These are phyloP conservation scores for Uloborus diversus DNA, from an alignment of 1,140 invertebrate genomes.

Conservation along the genomic window DNA sequence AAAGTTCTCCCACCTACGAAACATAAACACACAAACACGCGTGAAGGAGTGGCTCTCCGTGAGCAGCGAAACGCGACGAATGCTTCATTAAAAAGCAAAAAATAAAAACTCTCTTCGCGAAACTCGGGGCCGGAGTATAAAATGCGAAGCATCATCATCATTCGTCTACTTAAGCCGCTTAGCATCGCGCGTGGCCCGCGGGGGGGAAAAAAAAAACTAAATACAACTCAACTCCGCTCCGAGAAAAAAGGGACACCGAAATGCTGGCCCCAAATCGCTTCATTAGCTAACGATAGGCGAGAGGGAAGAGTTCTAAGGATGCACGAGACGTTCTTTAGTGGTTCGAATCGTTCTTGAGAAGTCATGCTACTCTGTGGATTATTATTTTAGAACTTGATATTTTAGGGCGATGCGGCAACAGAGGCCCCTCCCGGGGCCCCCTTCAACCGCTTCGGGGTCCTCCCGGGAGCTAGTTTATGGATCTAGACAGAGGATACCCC, in stretches of 20 bases:
- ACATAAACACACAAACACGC: too few species aligned
- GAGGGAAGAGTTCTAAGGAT: not conserved
- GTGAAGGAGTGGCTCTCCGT: not conserved
- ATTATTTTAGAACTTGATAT: not conserved
- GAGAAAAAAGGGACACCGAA: not conserved
- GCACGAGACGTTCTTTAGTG: too few species aligned
- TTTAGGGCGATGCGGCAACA: constrained; percentile 11
- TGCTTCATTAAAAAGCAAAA: not conserved
- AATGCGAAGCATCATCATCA: not conserved
- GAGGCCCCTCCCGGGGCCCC: constrained; percentile 20
- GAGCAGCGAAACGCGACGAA: constrained; percentile 22
- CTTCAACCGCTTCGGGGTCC: constrained; percentile 24
- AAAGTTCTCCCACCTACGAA: too few species aligned
- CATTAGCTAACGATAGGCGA: not conserved
- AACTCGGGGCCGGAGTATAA: not conserved
- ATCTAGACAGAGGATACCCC: not conserved
- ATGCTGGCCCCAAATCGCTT: not conserved
- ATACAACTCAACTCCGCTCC: not conserved
- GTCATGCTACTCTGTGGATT: not conserved
- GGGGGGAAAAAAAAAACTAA: not conserved
- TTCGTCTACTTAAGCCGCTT: constrained; percentile 41
- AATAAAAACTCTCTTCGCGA: not conserved
- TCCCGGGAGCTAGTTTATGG: constrained; percentile 7
- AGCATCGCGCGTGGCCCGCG: constrained; percentile 12
- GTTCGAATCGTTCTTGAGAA: not conserved